phyloP scores from a whole-genome alignment of 1,140 invertebrate species.

The Aphaenogaster rudis region DNA sequence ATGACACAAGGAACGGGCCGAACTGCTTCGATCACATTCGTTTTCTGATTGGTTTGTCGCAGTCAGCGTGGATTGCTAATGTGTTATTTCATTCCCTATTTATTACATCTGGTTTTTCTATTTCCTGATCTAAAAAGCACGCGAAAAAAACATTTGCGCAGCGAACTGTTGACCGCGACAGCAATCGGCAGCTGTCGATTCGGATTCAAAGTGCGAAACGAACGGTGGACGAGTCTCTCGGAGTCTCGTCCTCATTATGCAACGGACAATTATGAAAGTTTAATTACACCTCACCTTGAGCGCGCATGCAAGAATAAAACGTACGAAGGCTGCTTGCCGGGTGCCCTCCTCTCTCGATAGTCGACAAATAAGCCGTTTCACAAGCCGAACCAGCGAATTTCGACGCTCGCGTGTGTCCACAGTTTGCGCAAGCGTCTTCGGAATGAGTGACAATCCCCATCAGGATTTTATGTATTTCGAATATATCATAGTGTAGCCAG shows the following conservation, averaged over 20 bases:
- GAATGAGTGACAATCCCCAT: conserved; percentile 2
- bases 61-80: not conserved
- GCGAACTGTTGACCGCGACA: not conserved
- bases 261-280: conserved; percentile 82
- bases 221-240: conserved; percentile 27
- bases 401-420: conserved; percentile 16
- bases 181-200: conserved; percentile 30
- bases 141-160: not conserved
- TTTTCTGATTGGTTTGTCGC: conserved; percentile 1
- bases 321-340: conserved; percentile 71
- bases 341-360: conserved; percentile 51
- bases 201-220: conserved; percentile 43
- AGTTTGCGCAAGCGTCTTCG: conserved; percentile 39
- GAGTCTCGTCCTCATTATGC: conserved; percentile 73
- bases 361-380: conserved; percentile 56
- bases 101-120: conserved; percentile 7
- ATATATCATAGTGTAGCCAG: not conserved
- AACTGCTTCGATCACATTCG: not conserved
- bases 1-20: not conserved
- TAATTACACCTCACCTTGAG: conserved; percentile 82
- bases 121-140: conserved; percentile 12
- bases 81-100: not conserved
- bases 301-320: conserved; percentile 74
- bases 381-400: conserved; percentile 37
- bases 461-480: not conserved